These are phyloP conservation scores for Epistrophe eligans DNA, from an alignment of 2,888 invertebrate genomes.

Conservation along the genomic window DNA sequence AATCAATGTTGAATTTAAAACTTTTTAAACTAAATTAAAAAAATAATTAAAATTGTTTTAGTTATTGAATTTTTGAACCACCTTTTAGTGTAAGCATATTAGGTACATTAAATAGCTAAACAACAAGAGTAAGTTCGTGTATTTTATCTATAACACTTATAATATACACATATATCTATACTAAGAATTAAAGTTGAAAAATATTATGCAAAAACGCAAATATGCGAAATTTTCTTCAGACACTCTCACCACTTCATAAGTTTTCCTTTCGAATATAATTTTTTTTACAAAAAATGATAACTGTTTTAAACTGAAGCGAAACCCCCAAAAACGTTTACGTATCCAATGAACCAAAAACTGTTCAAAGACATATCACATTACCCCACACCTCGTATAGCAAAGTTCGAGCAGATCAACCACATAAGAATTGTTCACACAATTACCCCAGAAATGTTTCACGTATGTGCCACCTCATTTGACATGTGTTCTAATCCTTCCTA, in stretches of 20 bases:
- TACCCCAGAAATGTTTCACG: constrained; percentile 30
- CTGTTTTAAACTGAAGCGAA: constrained; percentile 1
- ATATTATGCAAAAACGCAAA: too few species aligned
- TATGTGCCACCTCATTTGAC: constrained; percentile 44
- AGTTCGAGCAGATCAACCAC: constrained; percentile 45
- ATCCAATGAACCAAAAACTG: constrained; percentile 27
- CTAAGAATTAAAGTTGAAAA: too few species aligned
- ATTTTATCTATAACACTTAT: too few species aligned
- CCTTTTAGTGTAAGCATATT: too few species aligned
- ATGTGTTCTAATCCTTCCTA: constrained; percentile 65
- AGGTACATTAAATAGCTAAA: too few species aligned
- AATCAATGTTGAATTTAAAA: too few species aligned
- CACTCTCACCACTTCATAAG: neutral
- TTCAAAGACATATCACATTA: constrained; percentile 3
- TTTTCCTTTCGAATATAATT: neutral
- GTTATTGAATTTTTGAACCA: too few species aligned
- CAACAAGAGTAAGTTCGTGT: too few species aligned
- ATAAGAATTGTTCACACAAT: constrained; percentile 63
- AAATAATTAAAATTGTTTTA: too few species aligned
- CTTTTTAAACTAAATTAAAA: too few species aligned
- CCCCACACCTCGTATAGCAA: neutral
- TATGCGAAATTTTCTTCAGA: neutral
- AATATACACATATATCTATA: too few species aligned
- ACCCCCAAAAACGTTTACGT: neutral
- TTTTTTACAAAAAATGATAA: neutral